Evolutionary conservation across 2,888 invertebrate genomes (phyloP).

Genomic region (Beris chalybata): DNA sequence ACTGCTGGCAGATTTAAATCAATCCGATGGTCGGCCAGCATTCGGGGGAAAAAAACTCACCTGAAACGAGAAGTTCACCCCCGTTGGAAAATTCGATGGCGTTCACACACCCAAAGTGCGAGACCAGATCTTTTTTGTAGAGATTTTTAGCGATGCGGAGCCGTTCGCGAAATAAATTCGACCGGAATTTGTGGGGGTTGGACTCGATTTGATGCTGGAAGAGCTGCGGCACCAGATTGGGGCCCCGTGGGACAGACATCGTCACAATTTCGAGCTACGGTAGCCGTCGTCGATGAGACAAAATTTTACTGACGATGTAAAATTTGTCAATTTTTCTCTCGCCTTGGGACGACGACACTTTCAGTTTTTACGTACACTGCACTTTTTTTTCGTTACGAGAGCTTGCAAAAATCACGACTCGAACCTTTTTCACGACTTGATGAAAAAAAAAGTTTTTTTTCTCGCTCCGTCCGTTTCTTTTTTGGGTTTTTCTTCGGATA

Average conservation of each 20-base stretch:
- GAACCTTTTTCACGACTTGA: too few species aligned
- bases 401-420: too few species aligned
- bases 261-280: conserved; percentile 6
- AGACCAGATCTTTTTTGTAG: conserved; percentile 79
- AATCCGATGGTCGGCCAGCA: background rate
- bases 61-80: conserved; percentile 85
- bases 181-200: conserved; percentile 42
- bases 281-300: too few species aligned
- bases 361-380: too few species aligned
- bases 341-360: too few species aligned
- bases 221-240: conserved; percentile 25
- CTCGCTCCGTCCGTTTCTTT: background rate
- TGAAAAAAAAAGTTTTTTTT: background rate
- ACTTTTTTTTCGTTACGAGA: too few species aligned
- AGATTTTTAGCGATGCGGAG: conserved; percentile 72
- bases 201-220: conserved; percentile 7
- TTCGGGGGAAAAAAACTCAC: conserved; percentile 58
- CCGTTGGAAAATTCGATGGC: conserved; percentile 91
- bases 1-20: background rate
- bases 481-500: background rate
- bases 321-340: too few species aligned
- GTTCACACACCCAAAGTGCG: conserved; percentile 95
- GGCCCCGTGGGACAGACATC: conserved; percentile 22
- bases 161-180: conserved; percentile 58
- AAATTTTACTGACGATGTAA: too few species aligned